Conservation (phyloP, 2,113 vertebrate species). For the Sylvia atricapilla region DNA sequence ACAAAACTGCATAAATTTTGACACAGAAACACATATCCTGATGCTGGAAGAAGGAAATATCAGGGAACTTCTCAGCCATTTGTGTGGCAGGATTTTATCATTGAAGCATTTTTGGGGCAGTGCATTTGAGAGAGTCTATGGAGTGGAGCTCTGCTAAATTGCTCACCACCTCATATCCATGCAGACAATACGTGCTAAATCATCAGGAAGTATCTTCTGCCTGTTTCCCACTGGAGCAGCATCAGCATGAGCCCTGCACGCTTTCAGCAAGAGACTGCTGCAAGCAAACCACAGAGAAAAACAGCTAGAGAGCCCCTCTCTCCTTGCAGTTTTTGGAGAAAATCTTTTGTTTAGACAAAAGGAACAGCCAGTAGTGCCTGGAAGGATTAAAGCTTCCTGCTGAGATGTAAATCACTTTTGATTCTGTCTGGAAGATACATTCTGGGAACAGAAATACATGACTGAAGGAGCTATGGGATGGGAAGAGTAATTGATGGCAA, state of each 20-base stretch:
- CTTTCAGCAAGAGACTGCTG: background rate
- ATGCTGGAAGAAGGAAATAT: background rate
- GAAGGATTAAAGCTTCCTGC: constrained; percentile 6
- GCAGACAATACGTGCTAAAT: background rate
- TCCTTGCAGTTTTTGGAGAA: constrained; percentile 18
- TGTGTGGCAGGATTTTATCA: background rate
- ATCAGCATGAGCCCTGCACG: background rate
- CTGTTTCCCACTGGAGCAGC: background rate
- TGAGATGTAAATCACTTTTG: constrained; percentile 35
- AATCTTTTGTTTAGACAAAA: constrained; percentile 51
- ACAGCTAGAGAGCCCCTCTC: background rate
- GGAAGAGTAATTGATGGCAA: background rate
- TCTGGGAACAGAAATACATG: background rate
- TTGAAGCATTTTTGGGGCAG: background rate
- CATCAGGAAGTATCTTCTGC: background rate
- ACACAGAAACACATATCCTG: background rate
- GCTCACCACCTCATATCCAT: background rate
- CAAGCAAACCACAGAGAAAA: background rate
- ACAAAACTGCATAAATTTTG: background rate
- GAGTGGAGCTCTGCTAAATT: background rate
- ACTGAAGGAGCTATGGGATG: background rate
- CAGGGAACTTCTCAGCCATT: background rate
- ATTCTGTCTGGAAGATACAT: background rate
- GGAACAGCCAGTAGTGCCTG: constrained; percentile 13
- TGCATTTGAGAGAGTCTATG: background rate